These are phyloP conservation scores for Schizaphis graminum DNA, from an alignment of 2,888 invertebrate species.

Conservation along the genomic window DNA sequence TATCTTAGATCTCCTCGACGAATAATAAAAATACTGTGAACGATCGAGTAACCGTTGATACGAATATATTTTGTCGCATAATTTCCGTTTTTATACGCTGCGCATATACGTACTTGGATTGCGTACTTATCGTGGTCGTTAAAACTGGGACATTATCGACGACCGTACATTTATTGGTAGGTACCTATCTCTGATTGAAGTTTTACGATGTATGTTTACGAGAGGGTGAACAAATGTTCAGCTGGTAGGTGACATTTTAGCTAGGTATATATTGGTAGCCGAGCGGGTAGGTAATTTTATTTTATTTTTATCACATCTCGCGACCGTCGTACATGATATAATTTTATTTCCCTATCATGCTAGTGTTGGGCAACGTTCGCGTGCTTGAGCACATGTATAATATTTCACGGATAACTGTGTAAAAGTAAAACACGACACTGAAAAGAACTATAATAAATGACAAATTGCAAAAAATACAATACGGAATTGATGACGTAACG, in stretches of 20 bases:
- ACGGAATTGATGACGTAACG: background rate
- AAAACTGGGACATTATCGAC: no score
- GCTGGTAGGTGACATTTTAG: background rate
- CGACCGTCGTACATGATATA: background rate
- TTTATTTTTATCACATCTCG: background rate
- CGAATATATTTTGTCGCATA: no score
- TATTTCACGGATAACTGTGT: background rate
- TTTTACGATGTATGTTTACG: background rate
- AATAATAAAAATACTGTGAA: no score
- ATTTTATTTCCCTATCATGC: background rate
- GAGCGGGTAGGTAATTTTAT: background rate
- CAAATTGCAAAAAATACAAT: background rate
- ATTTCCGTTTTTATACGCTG: no score
- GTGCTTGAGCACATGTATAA: background rate
- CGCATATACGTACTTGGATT: no score
- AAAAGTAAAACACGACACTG: background rate
- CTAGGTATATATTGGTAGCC: background rate
- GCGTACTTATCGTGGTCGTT: no score
- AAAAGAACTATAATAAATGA: background rate
- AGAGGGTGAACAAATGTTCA: background rate
- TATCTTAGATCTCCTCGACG: no score
- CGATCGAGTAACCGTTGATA: no score
- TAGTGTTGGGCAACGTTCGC: conserved; percentile 1
- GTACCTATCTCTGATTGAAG: no score
- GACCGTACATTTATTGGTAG: no score